Percentiles rank a stretch among this genome's conserved stretches.
Conservation (phyloP, 2,888 invertebrate species). For the Orthosia cruda region DNA sequence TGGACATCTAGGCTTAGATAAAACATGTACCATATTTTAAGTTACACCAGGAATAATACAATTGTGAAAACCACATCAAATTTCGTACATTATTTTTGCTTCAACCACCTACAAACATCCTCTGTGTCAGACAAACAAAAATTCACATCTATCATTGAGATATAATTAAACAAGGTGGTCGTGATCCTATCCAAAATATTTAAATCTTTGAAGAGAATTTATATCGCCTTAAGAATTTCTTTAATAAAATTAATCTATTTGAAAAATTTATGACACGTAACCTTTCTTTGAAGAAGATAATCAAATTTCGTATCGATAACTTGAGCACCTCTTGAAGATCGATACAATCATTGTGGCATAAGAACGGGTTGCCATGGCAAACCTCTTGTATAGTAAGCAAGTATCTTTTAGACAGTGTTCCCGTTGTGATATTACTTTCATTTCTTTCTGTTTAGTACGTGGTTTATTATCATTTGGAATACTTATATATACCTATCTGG, state of each 20-base stretch:
- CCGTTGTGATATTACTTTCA: conserved; percentile 9
- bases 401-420: background rate
- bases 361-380: conserved; percentile 15
- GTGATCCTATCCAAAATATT: background rate
- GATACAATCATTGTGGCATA: background rate
- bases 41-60: no score
- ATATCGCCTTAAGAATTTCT: background rate
- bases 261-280: background rate
- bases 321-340: conserved; percentile 16
- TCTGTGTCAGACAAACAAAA: no score
- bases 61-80: no score
- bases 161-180: background rate
- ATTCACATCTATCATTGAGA: background rate
- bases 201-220: background rate
- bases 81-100: no score
- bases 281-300: conserved; percentile 11
- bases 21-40: no score
- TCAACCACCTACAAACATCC: no score
- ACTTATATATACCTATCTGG: no score
- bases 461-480: background rate
- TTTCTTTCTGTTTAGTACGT: background rate
- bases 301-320: conserved; percentile 17
- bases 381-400: conserved; percentile 13
- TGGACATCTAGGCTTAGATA: no score
- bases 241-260: background rate